Evolutionary conservation across 1,140 invertebrate genomes (phyloP).

Genomic region (Panagrolaimus sp.): DNA sequence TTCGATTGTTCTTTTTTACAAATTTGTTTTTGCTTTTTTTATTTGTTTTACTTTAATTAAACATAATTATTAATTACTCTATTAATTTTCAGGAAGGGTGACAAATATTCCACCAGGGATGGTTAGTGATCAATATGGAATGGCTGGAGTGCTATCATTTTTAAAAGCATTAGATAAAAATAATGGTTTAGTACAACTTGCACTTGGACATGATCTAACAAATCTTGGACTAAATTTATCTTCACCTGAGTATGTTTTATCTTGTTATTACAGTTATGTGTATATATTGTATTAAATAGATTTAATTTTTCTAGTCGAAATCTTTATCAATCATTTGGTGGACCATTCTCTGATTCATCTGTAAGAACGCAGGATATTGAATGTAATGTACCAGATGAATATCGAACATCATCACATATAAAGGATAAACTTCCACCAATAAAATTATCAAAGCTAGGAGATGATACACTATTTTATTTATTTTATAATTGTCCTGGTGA

Average conservation of each 20-base stretch:
- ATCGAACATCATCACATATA: conserved; percentile 78
- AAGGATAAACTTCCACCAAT: conserved; percentile 75
- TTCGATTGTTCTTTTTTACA: too few species aligned
- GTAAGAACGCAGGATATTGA: conserved; percentile 91
- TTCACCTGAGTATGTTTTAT: conserved; percentile 74
- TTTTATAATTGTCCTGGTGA: conserved; percentile 98
- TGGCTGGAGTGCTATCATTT: conserved; percentile 92
- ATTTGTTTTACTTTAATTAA: too few species aligned
- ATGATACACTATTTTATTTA: conserved; percentile 96
- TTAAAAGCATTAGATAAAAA: conserved; percentile 83
- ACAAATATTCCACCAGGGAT: conserved; percentile 95
- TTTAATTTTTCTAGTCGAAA: conserved; percentile 62
- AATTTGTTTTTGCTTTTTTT: too few species aligned
- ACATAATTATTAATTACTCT: too few species aligned
- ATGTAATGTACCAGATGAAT: conserved; percentile 95
- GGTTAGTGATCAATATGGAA: conserved; percentile 98
- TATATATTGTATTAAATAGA: background rate
- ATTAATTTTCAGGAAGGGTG: conserved; percentile 65
- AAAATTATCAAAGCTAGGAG: conserved; percentile 90
- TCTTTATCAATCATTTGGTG: conserved; percentile 90
- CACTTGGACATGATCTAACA: conserved; percentile 91
- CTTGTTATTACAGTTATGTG: background rate
- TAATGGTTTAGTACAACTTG: conserved; percentile 70
- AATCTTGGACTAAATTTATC: conserved; percentile 94
- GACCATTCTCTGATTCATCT: conserved; percentile 92